These are phyloP conservation scores for Agrochola circellaris DNA, from an alignment of 2,888 invertebrate species.

Conservation along the genomic window DNA sequence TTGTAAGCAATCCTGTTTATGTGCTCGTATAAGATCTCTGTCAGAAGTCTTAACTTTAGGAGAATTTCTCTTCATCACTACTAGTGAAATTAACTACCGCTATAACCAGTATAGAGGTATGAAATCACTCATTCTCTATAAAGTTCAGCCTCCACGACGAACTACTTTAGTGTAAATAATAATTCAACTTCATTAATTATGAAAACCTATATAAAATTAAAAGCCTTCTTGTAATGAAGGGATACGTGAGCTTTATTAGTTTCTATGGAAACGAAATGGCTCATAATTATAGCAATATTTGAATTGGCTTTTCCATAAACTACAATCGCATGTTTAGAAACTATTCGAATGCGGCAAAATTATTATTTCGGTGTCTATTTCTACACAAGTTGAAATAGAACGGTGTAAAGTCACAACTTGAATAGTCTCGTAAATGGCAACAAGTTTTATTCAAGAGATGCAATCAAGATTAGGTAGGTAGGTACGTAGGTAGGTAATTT, in stretches of 20 bases:
- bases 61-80: slow-evolving; percentile 8
- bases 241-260: slow-evolving; percentile 83
- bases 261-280: slow-evolving; percentile 83
- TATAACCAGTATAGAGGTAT: background rate
- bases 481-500: background rate
- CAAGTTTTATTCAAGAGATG: slow-evolving; percentile 41
- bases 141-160: background rate
- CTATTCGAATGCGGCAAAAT: slow-evolving; percentile 83
- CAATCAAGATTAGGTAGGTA: slow-evolving; percentile 37
- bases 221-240: slow-evolving; percentile 77
- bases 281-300: slow-evolving; percentile 87
- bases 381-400: slow-evolving; percentile 59
- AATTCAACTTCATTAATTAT: slow-evolving; percentile 33
- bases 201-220: slow-evolving; percentile 67
- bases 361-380: slow-evolving; percentile 78
- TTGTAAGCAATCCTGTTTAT: slow-evolving; percentile 65
- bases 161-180: slow-evolving; percentile 3
- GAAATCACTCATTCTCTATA: too few relatives aligned
- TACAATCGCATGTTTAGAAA: slow-evolving; percentile 83
- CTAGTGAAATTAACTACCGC: background rate
- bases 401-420: slow-evolving; percentile 40
- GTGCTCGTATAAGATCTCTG: slow-evolving; percentile 43
- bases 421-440: slow-evolving; percentile 41
- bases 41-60: slow-evolving; percentile 21
- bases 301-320: slow-evolving; percentile 85